Percentiles rank a stretch among this genome's conserved stretches.
Conservation (phyloP, 2,888 invertebrate genomes). For the Hanleya hanleyi region DNA sequence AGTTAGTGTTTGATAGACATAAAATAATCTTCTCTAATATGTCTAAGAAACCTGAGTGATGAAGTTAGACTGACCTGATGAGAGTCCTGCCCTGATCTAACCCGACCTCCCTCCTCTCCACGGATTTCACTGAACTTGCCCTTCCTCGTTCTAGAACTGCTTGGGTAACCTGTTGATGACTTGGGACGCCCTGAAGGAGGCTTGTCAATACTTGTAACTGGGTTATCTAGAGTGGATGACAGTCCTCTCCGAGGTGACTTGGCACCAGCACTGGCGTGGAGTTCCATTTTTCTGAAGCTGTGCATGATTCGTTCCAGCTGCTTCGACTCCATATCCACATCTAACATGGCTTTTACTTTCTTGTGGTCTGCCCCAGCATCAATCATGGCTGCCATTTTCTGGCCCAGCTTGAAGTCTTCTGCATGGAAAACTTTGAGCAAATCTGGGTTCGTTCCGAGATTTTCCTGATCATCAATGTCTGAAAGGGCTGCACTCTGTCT, state of each 20-base stretch:
- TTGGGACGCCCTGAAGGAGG: slow-evolving; percentile 43
- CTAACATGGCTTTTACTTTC: slow-evolving; percentile 45
- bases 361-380: slow-evolving; percentile 48
- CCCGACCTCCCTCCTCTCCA: no score
- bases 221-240: background rate
- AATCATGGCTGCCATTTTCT: slow-evolving; percentile 54
- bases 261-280: slow-evolving; percentile 54
- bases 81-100: no score
- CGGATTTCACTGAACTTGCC: slow-evolving; percentile 57
- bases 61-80: no score
- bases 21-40: no score
- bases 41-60: no score
- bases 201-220: slow-evolving; percentile 15
- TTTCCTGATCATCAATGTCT: slow-evolving; percentile 39
- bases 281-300: slow-evolving; percentile 62
- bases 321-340: slow-evolving; percentile 53
- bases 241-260: slow-evolving; percentile 1
- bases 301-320: slow-evolving; percentile 62
- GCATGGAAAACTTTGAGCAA: slow-evolving; percentile 48
- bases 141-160: slow-evolving; percentile 32
- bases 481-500: slow-evolving; percentile 33
- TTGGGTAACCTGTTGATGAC: slow-evolving; percentile 36
- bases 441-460: slow-evolving; percentile 48
- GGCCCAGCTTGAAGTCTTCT: slow-evolving; percentile 46
- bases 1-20: no score